Base-by-base conservation (phyloP, 2,797 vertebrate species). In the Furcifer pardalis region DNA sequence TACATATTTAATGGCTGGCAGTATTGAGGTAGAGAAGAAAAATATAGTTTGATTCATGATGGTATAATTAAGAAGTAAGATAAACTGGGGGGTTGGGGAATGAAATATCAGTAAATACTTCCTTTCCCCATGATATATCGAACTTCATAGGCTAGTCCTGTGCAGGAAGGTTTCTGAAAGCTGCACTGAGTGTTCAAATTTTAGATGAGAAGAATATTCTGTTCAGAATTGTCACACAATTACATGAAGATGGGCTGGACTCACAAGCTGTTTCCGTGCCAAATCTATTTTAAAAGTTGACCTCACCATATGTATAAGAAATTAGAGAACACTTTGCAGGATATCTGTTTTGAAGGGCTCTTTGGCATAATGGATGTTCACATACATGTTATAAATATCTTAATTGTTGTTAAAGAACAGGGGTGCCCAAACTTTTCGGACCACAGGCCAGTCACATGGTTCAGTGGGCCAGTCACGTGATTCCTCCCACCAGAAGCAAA, bases 1-100 rank as follows among this genome's bases (percentile, higher is more conserved):
- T 80, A 77, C 37, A 83, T 80, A 79, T 82, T 85, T 74, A 80
- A 86, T 52, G 2, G 46, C 37, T 21, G 77, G n/a, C 65, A 81
- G 32, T 59, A 82, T 1, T 42, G 1, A 65, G 27, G 56, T 59
- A n/a, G 19, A 42, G 15, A 88, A 66, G 30, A 79, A 30, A 0
- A 77, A 83, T 42, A 81, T 81, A 63, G 10, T 13, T n/a, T 81
- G 35, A 83, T 72, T 13, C 3, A 74, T 9, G 84, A 27, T 0
- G 52, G 44, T 46, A 25, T 49, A 83, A 69, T 7, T 63, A 86
- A 86, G 66, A 40, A 83, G 75, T 73, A 78, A 1, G 37, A 77
- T 75, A 21, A 77, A 82, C 30, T 81, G 77, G 81, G 87, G 1
- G 40, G 44, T 23, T 46, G 66, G 84, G 89, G 15, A 2, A 44